These are phyloP conservation scores for Mimachlamys varia DNA, from an alignment of 2,888 invertebrate species.

Conservation along the genomic window DNA sequence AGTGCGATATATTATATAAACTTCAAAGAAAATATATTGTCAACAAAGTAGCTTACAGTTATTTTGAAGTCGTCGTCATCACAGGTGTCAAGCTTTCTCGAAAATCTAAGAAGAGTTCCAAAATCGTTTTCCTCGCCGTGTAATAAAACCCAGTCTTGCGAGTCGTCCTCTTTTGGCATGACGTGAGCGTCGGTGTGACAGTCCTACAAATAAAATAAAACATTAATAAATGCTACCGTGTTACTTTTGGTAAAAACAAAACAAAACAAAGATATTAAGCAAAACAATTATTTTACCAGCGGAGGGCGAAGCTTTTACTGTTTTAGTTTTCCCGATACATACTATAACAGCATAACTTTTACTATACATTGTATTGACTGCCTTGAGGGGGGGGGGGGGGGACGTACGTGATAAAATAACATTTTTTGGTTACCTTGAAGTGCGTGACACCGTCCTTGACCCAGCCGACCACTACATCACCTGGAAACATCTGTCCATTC, in stretches of 20 bases:
- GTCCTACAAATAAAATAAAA: conserved; percentile 55
- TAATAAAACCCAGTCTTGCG: conserved; percentile 67
- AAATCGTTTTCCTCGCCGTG: conserved; percentile 62
- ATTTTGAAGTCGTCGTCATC: conserved; percentile 65
- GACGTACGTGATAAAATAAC: too few relatives aligned
- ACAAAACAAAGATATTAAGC: too few relatives aligned
- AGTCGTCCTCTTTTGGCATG: conserved; percentile 60
- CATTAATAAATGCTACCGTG: too few relatives aligned
- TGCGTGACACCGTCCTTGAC: conserved; percentile 81
- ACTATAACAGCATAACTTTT: too few relatives aligned
- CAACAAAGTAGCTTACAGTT: conserved; percentile 53
- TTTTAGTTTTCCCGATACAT: too few relatives aligned
- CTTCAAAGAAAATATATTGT: too few relatives aligned
- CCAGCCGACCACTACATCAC: conserved; percentile 95
- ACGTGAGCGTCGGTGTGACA: conserved; percentile 60
- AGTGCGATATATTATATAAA: too few relatives aligned
- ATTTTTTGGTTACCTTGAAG: conserved; percentile 52
- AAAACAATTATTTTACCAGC: too few relatives aligned
- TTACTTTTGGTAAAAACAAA: too few relatives aligned
- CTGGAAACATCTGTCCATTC: conserved; percentile 90
- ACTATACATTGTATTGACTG: too few relatives aligned
- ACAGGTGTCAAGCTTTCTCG: conserved; percentile 66
- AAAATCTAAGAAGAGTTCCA: conserved; percentile 66
- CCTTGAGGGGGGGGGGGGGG: too few relatives aligned
- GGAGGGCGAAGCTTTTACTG: too few relatives aligned